Base-by-base conservation (phyloP, 2,113 vertebrate genomes). In the Varanus salvator region DNA sequence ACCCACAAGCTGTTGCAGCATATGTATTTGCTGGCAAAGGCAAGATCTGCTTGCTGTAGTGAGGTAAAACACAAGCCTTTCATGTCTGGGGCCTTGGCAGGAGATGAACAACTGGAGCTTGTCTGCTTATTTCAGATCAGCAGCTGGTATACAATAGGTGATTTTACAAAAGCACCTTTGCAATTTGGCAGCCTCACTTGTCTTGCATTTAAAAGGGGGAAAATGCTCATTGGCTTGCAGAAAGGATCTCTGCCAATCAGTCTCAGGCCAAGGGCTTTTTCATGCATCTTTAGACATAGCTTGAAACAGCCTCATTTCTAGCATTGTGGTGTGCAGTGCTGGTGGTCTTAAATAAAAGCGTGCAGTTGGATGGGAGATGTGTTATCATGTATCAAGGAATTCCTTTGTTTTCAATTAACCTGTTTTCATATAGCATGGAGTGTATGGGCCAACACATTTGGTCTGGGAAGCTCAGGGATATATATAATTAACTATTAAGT, bases 81-180 rank as follows among this genome's bases (percentile, higher is more conserved):
- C 6, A 1, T 77, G 76, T 90, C 77, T 93, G 52, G 75, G 84
- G 54, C 89, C 77, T 91, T 88, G 90, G 84, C 89, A 93, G 74
- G 91, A 78, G 60, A 84, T 93, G 81, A 95, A 92, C 89, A 86
- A 89, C 38, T 81, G 23, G 52, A 88, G 88, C 87, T 87, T 91
- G 75, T 85, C 69, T 88, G 69, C 44, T 89, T 80, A 54, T 85
- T 87, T 95, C 84, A 83, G 52, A 92, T 84, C 0, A 0, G 23
- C 87, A 82, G 74, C 87, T 93, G 84, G 72, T 64, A 69, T 85
- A 91, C 89, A 95, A 87, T 84, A 93, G 89, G n/a, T 89, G 90
- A 85, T 87, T 91, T 94, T 90, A 91, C 89, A 91, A 93, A 87
- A 92, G 75, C 89, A 93, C 77, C 80, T 95, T 93, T 84, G 80